Evolutionary conservation across 2,888 invertebrate genomes (phyloP).

Genomic region (Megaustenia siamemsis): DNA sequence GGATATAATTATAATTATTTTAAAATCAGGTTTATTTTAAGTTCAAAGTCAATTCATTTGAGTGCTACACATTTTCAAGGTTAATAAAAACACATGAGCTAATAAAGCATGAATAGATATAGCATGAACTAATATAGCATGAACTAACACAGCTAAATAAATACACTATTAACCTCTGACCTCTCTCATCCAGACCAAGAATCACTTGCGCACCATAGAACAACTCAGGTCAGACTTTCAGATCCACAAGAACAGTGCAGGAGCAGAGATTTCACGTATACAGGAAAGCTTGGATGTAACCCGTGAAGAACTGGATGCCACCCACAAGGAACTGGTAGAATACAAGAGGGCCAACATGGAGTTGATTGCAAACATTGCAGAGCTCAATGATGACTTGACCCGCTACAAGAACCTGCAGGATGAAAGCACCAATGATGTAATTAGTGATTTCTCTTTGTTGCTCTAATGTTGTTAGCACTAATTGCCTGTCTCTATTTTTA

Average conservation of each 20-base stretch:
- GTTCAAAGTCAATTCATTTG: too few species aligned
- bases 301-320: constrained; percentile 67
- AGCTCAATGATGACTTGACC: constrained; percentile 71
- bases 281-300: constrained; percentile 71
- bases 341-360: constrained; percentile 66
- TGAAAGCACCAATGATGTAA: constrained; percentile 69
- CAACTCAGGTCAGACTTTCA: constrained; percentile 76
- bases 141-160: too few species aligned
- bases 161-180: not conserved
- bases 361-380: constrained; percentile 65
- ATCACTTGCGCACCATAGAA: constrained; percentile 74
- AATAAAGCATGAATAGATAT: too few species aligned
- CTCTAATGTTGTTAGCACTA: too few species aligned
- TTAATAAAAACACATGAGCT: too few species aligned
- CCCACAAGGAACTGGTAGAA: constrained; percentile 68
- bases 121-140: too few species aligned
- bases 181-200: constrained; percentile 67
- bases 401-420: constrained; percentile 68
- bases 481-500: not conserved
- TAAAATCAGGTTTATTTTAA: too few species aligned
- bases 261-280: constrained; percentile 72
- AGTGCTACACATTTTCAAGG: too few species aligned
- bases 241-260: constrained; percentile 67
- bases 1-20: too few species aligned
- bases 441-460: not conserved